phyloP scores from a whole-genome alignment of 2,888 invertebrate genomes.

The Aphodius sticticus region DNA sequence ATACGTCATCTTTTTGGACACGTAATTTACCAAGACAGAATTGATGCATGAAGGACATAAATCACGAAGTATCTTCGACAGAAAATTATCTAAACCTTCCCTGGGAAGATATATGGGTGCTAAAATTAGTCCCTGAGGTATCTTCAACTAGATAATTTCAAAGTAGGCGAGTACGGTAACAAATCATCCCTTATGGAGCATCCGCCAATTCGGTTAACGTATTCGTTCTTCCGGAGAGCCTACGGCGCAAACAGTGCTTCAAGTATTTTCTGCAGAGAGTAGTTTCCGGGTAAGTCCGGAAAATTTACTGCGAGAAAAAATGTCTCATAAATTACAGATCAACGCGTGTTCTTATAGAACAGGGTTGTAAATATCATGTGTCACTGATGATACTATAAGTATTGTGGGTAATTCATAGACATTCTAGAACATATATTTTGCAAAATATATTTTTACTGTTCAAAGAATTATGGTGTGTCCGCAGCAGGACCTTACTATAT shows the following conservation, averaged over 20 bases:
- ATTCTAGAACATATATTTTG: too few species aligned
- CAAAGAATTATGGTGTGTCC: too few species aligned
- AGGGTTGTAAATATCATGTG: neutral
- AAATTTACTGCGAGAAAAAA: neutral
- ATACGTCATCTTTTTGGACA: too few species aligned
- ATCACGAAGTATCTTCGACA: neutral
- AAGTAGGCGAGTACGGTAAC: neutral
- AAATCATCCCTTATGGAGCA: neutral
- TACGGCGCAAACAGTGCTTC: neutral
- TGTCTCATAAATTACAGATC: neutral
- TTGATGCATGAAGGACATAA: too few species aligned
- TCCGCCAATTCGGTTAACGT: neutral
- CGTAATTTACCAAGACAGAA: too few species aligned
- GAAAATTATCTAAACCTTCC: neutral
- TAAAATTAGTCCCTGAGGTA: neutral
- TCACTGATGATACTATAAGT: neutral
- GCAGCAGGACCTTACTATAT: too few species aligned
- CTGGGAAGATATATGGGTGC: neutral
- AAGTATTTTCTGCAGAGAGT: neutral
- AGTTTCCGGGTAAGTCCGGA: neutral
- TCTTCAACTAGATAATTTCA: neutral
- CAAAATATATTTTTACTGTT: too few species aligned
- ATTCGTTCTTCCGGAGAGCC: neutral
- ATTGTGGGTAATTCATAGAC: too few species aligned
- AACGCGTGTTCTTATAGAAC: neutral